Evolutionary conservation across 1,140 invertebrate species (phyloP).

Genomic region (Diachasma alloeum): DNA sequence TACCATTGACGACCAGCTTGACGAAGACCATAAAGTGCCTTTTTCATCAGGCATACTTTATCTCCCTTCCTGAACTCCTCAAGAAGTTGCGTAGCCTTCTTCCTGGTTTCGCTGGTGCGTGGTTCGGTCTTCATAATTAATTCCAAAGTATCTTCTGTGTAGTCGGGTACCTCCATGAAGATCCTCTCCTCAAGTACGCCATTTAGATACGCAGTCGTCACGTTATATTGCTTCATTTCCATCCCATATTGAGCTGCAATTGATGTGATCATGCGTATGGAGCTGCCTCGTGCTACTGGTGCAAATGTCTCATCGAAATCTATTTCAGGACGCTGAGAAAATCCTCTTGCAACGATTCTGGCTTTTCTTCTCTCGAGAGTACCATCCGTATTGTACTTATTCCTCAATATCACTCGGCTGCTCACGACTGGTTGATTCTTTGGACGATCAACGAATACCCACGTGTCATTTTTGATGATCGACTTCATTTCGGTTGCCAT

Average conservation of each 20-base stretch:
- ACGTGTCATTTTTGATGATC: neutral
- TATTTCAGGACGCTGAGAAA: too few species aligned
- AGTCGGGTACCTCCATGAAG: constrained; percentile 31
- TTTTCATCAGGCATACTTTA: constrained; percentile 36
- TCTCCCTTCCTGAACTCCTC: constrained; percentile 16
- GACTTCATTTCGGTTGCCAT: neutral
- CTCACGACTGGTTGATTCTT: neutral
- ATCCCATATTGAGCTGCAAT: constrained; percentile 33
- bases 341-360: too few species aligned
- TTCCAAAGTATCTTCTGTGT: constrained; percentile 13
- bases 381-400: neutral
- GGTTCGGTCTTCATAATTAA: constrained; percentile 9
- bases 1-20: constrained; percentile 46
- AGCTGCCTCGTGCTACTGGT: too few species aligned
- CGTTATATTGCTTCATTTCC: constrained; percentile 40
- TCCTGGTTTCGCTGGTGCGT: too few species aligned
- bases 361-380: neutral
- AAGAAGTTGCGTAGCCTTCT: too few species aligned
- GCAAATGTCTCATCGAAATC: too few species aligned
- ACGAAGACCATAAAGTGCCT: constrained; percentile 46
- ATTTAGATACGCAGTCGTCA: constrained; percentile 53
- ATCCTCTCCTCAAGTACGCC: constrained; percentile 44
- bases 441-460: neutral
- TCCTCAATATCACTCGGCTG: neutral
- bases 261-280: constrained; percentile 40